These are phyloP conservation scores for Alloplasta piceator DNA, from an alignment of 2,888 invertebrate genomes.

Conservation along the genomic window DNA sequence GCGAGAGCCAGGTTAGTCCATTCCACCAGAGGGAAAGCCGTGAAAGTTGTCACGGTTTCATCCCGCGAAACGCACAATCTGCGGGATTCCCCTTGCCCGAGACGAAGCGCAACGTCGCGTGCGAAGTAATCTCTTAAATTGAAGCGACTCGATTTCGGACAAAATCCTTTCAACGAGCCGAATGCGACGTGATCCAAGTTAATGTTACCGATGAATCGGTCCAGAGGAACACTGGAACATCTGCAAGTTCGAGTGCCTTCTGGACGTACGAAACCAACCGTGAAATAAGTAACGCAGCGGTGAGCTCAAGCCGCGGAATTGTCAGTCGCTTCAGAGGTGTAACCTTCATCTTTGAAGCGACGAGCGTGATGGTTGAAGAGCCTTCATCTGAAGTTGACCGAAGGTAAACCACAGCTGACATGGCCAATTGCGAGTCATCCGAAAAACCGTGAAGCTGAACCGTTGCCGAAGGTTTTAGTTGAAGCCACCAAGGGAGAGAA, in stretches of 20 bases:
- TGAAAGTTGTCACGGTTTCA: constrained; percentile 15
- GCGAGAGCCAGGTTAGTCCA: no score
- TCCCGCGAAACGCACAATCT: constrained; percentile 44
- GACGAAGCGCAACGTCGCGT: not conserved
- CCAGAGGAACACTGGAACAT: not conserved
- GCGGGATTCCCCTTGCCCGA: no score
- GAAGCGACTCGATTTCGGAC: constrained; percentile 32
- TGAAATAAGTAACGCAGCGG: constrained; percentile 47
- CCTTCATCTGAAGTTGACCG: not conserved
- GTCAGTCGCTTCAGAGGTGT: constrained; percentile 32
- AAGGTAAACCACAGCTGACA: constrained; percentile 3
- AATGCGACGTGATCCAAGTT: constrained; percentile 29
- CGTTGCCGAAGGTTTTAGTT: not conserved
- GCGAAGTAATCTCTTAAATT: constrained; percentile 5
- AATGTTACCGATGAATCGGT: constrained; percentile 13
- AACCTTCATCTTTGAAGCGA: no score
- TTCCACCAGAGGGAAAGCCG: no score
- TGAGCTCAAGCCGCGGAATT: constrained; percentile 59
- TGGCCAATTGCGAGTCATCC: constrained; percentile 36
- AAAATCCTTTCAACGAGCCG: not conserved
- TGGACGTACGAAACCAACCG: constrained; percentile 36
- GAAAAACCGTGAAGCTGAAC: constrained; percentile 48
- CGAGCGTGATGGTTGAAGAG: no score
- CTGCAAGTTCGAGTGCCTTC: not conserved
- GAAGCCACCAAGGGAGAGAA: constrained; percentile 38